Percentiles rank a stretch among this genome's conserved stretches.
Conservation (phyloP, 2,888 invertebrate genomes). For the Caenorhabditis virilis region DNA sequence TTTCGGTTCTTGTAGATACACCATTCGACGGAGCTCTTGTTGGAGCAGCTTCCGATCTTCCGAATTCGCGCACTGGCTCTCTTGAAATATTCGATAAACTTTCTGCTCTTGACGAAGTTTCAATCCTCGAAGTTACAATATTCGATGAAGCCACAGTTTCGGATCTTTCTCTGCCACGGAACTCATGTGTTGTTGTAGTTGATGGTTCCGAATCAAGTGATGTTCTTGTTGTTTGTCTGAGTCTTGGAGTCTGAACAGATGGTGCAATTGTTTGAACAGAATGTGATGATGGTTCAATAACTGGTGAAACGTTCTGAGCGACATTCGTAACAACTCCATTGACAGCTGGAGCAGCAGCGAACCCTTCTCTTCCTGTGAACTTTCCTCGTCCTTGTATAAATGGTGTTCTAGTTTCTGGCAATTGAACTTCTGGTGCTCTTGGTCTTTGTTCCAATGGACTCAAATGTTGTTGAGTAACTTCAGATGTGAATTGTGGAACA, state of each 20-base stretch:
- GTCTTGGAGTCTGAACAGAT: too few species aligned
- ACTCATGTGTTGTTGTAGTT: background rate
- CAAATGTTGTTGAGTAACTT: background rate
- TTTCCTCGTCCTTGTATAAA: conserved; percentile 8
- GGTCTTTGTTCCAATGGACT: background rate
- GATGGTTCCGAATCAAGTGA: background rate
- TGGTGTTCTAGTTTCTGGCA: background rate
- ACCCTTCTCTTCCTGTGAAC: conserved; percentile 7
- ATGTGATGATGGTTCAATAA: conserved; percentile 4
- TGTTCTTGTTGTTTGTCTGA: background rate
- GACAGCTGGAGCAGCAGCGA: background rate
- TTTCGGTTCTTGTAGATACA: too few species aligned
- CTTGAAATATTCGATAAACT: too few species aligned
- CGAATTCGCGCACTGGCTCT: too few species aligned
- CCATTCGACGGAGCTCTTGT: too few species aligned
- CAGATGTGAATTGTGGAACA: background rate
- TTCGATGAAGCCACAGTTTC: too few species aligned
- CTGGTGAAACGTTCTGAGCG: background rate
- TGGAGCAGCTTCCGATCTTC: too few species aligned
- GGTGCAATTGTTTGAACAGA: background rate
- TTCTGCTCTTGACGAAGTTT: too few species aligned
- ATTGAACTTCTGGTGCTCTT: background rate
- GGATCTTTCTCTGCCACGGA: too few species aligned
- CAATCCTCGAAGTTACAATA: too few species aligned
- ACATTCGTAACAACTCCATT: background rate